These are phyloP conservation scores for Acanthacorydalis orientalis DNA, from an alignment of 2,888 invertebrate species.

Conservation along the genomic window DNA sequence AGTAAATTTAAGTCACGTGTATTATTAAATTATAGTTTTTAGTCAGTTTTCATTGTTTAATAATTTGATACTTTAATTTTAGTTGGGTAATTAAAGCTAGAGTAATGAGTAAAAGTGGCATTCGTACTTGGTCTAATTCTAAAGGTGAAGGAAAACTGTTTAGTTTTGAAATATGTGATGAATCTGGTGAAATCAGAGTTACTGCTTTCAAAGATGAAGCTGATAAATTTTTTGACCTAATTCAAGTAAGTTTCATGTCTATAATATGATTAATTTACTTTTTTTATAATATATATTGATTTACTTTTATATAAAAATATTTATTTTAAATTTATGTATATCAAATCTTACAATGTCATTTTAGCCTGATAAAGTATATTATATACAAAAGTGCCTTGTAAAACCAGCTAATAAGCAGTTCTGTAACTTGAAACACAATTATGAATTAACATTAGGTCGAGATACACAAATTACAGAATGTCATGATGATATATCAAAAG, in stretches of 20 bases:
- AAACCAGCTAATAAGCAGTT: conserved; percentile 91
- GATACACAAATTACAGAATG: conserved; percentile 46
- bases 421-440: conserved; percentile 73
- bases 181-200: conserved; percentile 82
- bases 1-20: no score
- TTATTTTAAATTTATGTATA: neutral
- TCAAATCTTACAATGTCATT: no score
- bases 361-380: conserved; percentile 70
- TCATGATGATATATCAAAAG: conserved; percentile 32
- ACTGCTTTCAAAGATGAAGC: conserved; percentile 79
- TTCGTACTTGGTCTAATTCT: conserved; percentile 83
- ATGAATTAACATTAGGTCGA: conserved; percentile 77
- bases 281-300: neutral
- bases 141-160: conserved; percentile 88
- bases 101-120: conserved; percentile 62
- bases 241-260: conserved; percentile 48
- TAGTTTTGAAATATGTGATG: conserved; percentile 82
- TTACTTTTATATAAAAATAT: neutral
- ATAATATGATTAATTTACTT: neutral
- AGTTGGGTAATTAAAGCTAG: conserved; percentile 87
- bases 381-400: conserved; percentile 65
- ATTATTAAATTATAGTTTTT: no score
- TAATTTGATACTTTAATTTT: conserved; percentile 7
- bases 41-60: neutral
- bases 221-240: conserved; percentile 75